These are phyloP conservation scores for Pegoplata infirma DNA, from an alignment of 2,888 invertebrate genomes.

Conservation along the genomic window DNA sequence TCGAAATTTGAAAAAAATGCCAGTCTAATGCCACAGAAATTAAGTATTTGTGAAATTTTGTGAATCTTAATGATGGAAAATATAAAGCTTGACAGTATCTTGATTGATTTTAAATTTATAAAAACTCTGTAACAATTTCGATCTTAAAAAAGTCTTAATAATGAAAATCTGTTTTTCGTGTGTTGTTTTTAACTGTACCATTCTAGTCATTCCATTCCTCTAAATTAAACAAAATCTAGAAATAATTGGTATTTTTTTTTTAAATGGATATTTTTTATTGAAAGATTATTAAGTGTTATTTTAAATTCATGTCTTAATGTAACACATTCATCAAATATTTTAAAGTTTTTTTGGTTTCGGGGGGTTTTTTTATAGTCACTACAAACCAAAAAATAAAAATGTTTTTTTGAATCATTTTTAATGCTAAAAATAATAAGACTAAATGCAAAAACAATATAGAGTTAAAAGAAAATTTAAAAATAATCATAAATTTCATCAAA, in stretches of 20 bases:
- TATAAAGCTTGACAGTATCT: too few species aligned
- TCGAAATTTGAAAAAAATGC: too few species aligned
- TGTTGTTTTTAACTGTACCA: not conserved
- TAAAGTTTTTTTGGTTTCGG: not conserved
- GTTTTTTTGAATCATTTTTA: not conserved
- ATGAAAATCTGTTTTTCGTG: not conserved
- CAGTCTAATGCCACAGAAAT: too few species aligned
- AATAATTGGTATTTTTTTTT: slow-evolving; percentile 21
- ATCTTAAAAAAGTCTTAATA: not conserved
- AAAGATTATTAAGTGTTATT: not conserved
- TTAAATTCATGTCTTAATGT: not conserved
- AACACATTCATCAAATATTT: slow-evolving; percentile 10
- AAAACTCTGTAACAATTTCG: slow-evolving; percentile 9
- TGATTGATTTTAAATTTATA: too few species aligned
- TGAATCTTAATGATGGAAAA: too few species aligned
- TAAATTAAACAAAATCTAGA: slow-evolving; percentile 9
- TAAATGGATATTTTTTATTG: not conserved
- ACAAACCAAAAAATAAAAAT: slow-evolving; percentile 48
- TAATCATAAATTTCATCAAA: too few species aligned
- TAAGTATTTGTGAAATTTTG: too few species aligned
- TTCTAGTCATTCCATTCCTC: slow-evolving; percentile 37
- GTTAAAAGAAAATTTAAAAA: too few species aligned
- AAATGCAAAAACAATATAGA: not conserved
- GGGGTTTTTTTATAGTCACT: slow-evolving; percentile 4
- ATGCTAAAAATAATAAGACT: slow-evolving; percentile 1